Evolutionary conservation across 2,113 vertebrate genomes (phyloP), one percentile per base, ranked within the genome.

Genomic region (Melanerpes formicivorus): DNA sequence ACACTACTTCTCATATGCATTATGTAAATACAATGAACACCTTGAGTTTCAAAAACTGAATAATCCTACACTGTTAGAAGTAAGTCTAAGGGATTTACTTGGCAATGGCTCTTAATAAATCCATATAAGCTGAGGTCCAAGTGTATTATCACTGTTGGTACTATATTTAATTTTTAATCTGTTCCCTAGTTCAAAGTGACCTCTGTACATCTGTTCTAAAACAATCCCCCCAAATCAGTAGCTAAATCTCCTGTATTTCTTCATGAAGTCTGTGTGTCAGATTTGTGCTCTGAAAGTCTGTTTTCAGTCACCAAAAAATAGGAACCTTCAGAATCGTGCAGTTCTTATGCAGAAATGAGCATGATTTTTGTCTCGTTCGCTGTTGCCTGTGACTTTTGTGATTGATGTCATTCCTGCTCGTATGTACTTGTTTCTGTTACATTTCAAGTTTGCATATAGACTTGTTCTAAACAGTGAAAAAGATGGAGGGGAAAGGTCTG

Each of bases 151-250:
- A 23, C 19, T 91, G 5, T 59, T 73, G n/a, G 26, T 79, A 62
- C 34, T 78, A 8, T 84, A 84, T 86, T 94, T 84, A 84, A 60
- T 77, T 69, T 84, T 87, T 64, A 93, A 76, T 74, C 25, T 73
- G 11, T 84, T 94, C 88, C 66, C 88, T 83, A 65, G 55, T 85
- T 91, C 27, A 50, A 69, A 80, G 17, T 65, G 10, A 64, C 25
- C 18, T 84, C 54, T 69, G 21, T 66, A 92, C 37, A 40, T 75
- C 37, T 84, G 19, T 62, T 88, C 73, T 80, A 52, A 92, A 87
- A 72, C 18, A 87, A 18, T 23, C 7, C 2, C 23, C 14, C 8
- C 9, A 40, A 34, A 81, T 55, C 21, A 42, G 58, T 64, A 62
- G 40, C 37, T 90, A 30, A 72, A 76, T 88, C 34, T 81, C 12